These are phyloP conservation scores for Phrynosoma platyrhinos DNA, from an alignment of 2,113 vertebrate species.

Conservation along the genomic window DNA sequence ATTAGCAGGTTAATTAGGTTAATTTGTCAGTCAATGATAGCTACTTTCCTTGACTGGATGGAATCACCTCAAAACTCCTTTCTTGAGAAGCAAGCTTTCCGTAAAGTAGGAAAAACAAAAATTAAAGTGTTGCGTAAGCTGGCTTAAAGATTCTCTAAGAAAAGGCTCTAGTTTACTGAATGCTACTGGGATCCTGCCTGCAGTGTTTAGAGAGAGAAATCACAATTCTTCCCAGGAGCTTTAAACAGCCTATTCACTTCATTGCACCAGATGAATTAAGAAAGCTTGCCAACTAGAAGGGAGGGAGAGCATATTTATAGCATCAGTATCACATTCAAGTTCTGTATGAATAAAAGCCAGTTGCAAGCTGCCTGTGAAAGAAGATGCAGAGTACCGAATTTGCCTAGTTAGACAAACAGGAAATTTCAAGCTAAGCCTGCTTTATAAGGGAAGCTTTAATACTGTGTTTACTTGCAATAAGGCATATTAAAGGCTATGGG, in stretches of 20 bases:
- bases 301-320: conserved; percentile 50
- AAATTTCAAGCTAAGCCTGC: conserved; percentile 58
- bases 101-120: neutral
- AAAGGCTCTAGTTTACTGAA: neutral
- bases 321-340: conserved; percentile 43
- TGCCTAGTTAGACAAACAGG: conserved; percentile 65
- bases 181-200: neutral
- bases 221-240: conserved; percentile 15
- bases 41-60: neutral
- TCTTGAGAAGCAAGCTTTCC: neutral
- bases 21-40: neutral
- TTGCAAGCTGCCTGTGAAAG: conserved; percentile 46
- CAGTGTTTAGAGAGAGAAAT: neutral
- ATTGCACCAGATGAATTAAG: neutral
- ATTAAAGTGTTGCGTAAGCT: neutral
- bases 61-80: conserved; percentile 29
- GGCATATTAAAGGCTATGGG: neutral
- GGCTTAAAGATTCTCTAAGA: neutral
- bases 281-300: conserved; percentile 35
- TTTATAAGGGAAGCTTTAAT: conserved; percentile 48
- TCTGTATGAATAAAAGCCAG: conserved; percentile 31
- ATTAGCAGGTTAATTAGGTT: neutral
- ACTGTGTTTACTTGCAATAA: conserved; percentile 35
- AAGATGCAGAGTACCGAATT: conserved; percentile 54
- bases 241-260: conserved; percentile 8